phyloP scores from a whole-genome alignment of 2,113 vertebrate genomes.

The Ctenodactylus gundi region DNA sequence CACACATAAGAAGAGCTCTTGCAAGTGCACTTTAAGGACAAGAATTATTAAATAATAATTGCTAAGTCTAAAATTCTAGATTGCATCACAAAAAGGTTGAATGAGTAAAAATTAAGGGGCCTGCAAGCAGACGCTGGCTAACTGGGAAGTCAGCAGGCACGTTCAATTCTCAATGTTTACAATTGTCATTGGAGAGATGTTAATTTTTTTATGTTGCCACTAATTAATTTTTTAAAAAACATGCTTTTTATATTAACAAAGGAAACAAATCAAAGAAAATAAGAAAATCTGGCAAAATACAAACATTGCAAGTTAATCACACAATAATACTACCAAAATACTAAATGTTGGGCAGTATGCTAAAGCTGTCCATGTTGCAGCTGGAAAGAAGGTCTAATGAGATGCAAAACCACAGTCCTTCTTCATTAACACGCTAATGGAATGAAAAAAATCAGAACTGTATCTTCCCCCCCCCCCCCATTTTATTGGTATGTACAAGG shows the following conservation, averaged over 20 bases:
- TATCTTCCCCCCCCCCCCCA: no score
- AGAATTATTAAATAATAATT: neutral
- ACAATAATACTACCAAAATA: neutral
- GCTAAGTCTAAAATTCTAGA: neutral
- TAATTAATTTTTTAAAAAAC: slow-evolving; percentile 20
- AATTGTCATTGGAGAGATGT: slow-evolving; percentile 12
- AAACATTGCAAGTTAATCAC: neutral
- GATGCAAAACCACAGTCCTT: neutral
- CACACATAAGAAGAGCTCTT: neutral
- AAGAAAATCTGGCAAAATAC: neutral
- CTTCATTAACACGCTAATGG: neutral
- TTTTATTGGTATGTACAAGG: no score
- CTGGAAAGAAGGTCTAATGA: neutral
- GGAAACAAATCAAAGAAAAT: neutral
- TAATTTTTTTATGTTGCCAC: neutral
- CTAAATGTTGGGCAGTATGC: neutral
- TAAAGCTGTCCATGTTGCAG: neutral
- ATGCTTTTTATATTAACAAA: neutral
- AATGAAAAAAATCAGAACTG: neutral
- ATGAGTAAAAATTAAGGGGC: neutral
- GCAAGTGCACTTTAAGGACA: neutral
- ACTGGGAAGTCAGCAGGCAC: neutral
- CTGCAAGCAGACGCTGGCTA: neutral
- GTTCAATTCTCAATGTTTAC: neutral
- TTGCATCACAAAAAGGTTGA: neutral